These are phyloP conservation scores for Sarcophaga variegata DNA, from an alignment of 2,888 invertebrate genomes.

Conservation along the genomic window DNA sequence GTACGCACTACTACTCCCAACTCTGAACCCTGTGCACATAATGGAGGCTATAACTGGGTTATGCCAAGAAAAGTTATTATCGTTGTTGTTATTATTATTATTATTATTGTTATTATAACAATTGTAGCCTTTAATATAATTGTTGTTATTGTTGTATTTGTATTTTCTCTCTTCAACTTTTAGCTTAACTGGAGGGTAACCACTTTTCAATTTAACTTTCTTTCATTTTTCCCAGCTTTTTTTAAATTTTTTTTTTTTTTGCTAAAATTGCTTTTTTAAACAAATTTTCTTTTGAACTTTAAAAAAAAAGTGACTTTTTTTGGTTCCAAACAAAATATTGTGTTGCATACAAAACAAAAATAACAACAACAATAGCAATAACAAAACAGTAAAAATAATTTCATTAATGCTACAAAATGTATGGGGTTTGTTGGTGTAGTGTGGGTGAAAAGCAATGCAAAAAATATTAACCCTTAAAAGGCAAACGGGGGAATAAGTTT, in stretches of 20 bases:
- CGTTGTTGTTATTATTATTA: conserved; percentile 26
- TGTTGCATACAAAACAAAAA: neutral
- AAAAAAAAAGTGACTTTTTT: neutral
- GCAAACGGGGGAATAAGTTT: neutral
- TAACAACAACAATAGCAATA: neutral
- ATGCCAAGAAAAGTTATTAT: neutral
- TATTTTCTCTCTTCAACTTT: conserved; percentile 23
- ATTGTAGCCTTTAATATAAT: conserved; percentile 18
- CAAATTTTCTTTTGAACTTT: neutral
- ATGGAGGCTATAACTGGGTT: neutral
- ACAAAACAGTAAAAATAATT: conserved; percentile 33
- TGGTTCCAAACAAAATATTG: neutral
- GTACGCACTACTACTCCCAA: too few relatives aligned
- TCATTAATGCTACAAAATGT: conserved; percentile 35
- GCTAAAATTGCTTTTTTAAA: neutral
- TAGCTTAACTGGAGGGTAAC: conserved; percentile 2
- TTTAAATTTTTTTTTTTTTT: neutral
- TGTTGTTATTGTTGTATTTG: conserved; percentile 50
- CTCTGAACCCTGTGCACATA: neutral
- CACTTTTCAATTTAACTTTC: conserved; percentile 48
- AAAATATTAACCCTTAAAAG: too few relatives aligned
- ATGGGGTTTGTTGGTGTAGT: neutral
- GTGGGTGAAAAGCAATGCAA: too few relatives aligned
- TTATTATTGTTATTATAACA: conserved; percentile 40
- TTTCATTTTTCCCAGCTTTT: neutral